Base-by-base conservation (phyloP, 2,888 invertebrate species). In the Glyphotaelius pellucidus region DNA sequence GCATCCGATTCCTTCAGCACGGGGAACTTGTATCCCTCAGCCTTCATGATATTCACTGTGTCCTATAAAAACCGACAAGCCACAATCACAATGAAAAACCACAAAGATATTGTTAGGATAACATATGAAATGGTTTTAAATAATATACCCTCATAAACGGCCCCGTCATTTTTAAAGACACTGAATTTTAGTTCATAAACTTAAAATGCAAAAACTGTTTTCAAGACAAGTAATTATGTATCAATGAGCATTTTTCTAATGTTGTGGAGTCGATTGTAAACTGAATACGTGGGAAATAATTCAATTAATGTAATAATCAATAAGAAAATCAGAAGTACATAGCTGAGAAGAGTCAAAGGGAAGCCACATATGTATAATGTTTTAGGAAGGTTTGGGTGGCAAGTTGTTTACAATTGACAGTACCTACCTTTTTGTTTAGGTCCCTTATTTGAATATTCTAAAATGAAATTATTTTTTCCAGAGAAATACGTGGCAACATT, bases 1-100 rank as follows among this genome's bases (percentile, higher is more conserved):
- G 99, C 99, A 95, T 99, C 99, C 92, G 99, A 98, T 95, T 99
- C 99, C 94, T 98, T 98, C 90, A 99, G 95, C 80, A 97, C 96
- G 0, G 99, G 99, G 95, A 99, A 99, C 94, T 98, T 97, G 95
- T 97, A 98, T 79, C 99, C 99, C 96, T 99, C 99, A 85, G 98
- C 97, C 96, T 99, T 99, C 96, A 99, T 97, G 94, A 99, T 97
- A 94, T 98, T 98, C 95, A 99, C 98, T 2, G 98, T 98, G 95
- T 99, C 99, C 98, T 99, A 95, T 93, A 94, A 94, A 94, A 90
- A 94, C 94, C 90, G 84, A 67, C 25, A 67, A 67, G 67, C n/a
- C 67, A 67, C 19, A 19, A 52, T 52, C 19, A 38, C n/a, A 86
- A 86, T 80, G 84, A 89, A 47, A 38, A 25, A 42, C 32, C 14